Evolutionary conservation across 2,797 vertebrate genomes (phyloP).

Genomic region (Simalia tracyae): DNA sequence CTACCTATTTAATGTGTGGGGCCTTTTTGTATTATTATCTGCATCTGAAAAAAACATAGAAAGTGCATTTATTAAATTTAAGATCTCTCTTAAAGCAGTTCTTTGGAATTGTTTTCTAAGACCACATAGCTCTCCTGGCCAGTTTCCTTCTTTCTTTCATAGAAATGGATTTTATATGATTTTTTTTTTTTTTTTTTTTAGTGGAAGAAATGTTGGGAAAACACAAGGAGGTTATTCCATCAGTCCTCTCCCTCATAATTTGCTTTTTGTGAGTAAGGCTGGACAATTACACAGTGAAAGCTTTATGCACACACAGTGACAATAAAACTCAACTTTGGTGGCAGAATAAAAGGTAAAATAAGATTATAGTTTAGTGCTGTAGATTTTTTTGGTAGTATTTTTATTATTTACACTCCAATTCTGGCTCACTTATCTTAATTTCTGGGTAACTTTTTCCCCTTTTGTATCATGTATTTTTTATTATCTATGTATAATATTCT

Average conservation of each 20-base stretch:
- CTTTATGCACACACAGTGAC: background rate
- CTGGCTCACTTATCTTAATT: background rate
- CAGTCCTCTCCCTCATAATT: background rate
- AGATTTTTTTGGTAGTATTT: background rate
- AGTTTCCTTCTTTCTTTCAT: background rate
- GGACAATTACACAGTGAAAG: background rate
- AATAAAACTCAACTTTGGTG: background rate
- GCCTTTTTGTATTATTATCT: background rate
- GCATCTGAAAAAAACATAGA: background rate
- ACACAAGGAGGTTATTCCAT: background rate
- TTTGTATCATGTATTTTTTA: background rate
- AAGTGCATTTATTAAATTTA: background rate
- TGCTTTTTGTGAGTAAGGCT: background rate
- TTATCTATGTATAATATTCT: background rate
- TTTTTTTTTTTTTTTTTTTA: background rate
- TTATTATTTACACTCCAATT: background rate
- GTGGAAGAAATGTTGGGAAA: background rate
- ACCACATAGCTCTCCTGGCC: background rate
- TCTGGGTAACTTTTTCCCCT: background rate
- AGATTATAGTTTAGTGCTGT: background rate
- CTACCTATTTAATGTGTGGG: background rate
- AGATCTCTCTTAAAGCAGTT: background rate
- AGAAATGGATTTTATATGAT: background rate
- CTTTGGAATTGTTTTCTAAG: background rate
- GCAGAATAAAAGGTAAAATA: background rate